Evolutionary conservation across 2,113 vertebrate genomes (phyloP), one percentile per base, ranked within the genome.

Genomic region (Crocuta crocuta): DNA sequence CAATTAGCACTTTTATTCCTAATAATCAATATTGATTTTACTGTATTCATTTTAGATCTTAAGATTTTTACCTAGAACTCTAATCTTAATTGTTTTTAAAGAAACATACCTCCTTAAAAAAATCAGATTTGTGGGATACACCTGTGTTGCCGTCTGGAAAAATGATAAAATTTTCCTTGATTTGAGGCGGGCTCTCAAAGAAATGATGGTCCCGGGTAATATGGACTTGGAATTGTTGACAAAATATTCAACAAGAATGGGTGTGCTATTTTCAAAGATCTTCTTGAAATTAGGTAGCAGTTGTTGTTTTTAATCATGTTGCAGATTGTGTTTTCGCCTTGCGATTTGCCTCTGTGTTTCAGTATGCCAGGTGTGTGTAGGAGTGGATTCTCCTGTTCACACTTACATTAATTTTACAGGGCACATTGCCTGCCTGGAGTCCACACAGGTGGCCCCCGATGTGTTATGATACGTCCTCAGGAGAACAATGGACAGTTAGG

Each of bases 1-100:
- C 97, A 98, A 98, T 99, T 99, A 98, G 96, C 96, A 98, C 97
- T 98, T 99, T 98, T 98, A 97, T 89, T 98, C 89, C 97, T 98
- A 98, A 99, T 98, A 99, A 99, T 99, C 98, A 98, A 98, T 99
- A 99, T 98, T 99, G 98, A 98, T 99, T 99, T 99, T 98, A 96
- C 96, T 92, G 95, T 97, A 97, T 98, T 96, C 92, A 93, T 97
- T 98, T 97, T 78, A 96, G 97, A 98, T 87, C 91, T 94, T 94
- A 94, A 98, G 88, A 74, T 66, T 93, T 98, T 98, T 97, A 98
- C 74, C 61, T 81, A 91, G 82, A 96, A 98, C 90, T 93, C 96
- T 98, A 97, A 97, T 98, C 89, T 96, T 93, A 81, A 95, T 81
- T 92, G 76, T 98, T 98, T 97, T 97, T 97, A 95, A 97, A 98